Conservation (phyloP, 2,888 invertebrate genomes). For the Drosophila robusta region DNA sequence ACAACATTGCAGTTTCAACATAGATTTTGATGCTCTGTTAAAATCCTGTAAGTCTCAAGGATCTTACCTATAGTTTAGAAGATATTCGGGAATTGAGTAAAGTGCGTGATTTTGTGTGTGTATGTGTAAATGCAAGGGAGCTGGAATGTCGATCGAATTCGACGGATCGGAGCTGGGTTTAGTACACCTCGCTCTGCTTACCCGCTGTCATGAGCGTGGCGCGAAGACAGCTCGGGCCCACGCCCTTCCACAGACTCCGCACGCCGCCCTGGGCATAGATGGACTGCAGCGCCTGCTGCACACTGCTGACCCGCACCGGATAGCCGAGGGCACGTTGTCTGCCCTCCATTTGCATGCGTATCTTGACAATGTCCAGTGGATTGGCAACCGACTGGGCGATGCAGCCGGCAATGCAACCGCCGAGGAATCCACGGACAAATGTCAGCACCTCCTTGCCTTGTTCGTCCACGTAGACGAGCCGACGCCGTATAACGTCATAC, state of each 20-base stretch:
- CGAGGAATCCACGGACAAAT: conserved; percentile 9
- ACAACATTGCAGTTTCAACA: no score
- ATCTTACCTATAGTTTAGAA: no score
- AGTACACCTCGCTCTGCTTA: not conserved
- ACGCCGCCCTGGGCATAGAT: conserved; percentile 20
- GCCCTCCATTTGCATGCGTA: conserved; percentile 57
- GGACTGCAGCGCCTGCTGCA: conserved; percentile 2
- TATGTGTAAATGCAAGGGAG: no score
- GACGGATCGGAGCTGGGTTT: no score
- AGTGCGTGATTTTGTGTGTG: no score
- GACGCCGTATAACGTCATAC: conserved; percentile 45
- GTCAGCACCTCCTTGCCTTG: conserved; percentile 17
- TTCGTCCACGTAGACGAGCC: conserved; percentile 20
- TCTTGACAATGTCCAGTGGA: conserved; percentile 59
- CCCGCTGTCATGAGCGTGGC: conserved; percentile 39
- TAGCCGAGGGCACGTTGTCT: conserved; percentile 26
- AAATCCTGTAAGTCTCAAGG: no score
- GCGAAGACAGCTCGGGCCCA: conserved; percentile 29
- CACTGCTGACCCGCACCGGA: conserved; percentile 18
- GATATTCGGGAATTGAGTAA: no score
- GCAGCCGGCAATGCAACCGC: conserved; percentile 43
- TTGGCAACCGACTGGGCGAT: conserved; percentile 43
- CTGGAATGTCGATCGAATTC: no score
- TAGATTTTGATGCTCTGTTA: no score
- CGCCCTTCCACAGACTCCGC: conserved; percentile 31